Evolutionary conservation across 2,797 vertebrate genomes (phyloP), one percentile per base, ranked within the genome.

Genomic region (Gobio occitaniae): DNA sequence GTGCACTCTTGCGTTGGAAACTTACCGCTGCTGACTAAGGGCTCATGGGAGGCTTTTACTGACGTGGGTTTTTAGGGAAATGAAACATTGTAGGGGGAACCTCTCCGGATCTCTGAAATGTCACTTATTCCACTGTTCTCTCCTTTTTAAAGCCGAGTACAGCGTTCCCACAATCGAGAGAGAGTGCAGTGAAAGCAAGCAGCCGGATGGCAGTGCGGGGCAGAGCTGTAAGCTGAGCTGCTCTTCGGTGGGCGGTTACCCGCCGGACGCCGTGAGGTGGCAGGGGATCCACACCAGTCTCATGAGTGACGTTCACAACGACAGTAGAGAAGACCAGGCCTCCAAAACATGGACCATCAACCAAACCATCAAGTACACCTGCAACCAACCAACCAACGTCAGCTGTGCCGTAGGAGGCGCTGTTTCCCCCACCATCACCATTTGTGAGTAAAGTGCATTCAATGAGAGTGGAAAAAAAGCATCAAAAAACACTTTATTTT

Each of bases 51-150:
- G 8, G 2, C n/a, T 38, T 56, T 38, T 25, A 13, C 8, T 82
- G 54, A 72, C 69, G 54, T 61, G 56, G 25, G 7, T 84, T 32
- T 25, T 56, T 84, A 11, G 15, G 83, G 77, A 50, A 38, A 48
- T n/a, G 41, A 82, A 66, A 80, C 71, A 86, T 1, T 80, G 56
- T n/a, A 9, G 44, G 71, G 71, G 10, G 82, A 25, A 79, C 79
- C 36, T 86, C 69, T 59, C 8, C 38, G 25, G 47, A 82, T 83
- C 50, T 86, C 32, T 54, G 2, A 87, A 89, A 75, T 88, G 87
- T 81, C 66, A 87, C 71, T 10, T 68, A 86, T 90, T 88, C 86
- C 84, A 87, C 79, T 86, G 78, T 54, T 74, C 80, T 85, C 88
- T 78, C 38, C 84, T 71, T 72, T 69, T 56, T 63, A 17, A 80